Evolutionary conservation across 2,888 invertebrate species (phyloP).

Genomic region (Colletes collaris): DNA sequence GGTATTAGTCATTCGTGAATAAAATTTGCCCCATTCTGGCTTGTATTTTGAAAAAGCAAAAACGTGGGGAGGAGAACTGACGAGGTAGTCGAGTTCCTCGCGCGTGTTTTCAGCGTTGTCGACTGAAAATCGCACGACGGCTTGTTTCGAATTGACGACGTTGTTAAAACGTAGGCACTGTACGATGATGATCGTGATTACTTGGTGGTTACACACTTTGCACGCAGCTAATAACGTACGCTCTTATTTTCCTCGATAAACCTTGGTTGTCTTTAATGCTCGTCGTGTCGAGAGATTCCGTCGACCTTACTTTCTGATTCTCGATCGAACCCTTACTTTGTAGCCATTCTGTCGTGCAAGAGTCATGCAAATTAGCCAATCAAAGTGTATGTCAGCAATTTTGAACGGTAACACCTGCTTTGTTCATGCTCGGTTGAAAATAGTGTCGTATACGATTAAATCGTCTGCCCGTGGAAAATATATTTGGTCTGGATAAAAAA

Average conservation of each 20-base stretch:
- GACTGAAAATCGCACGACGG: constrained; percentile 9
- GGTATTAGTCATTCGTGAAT: too few species aligned
- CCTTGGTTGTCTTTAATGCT: constrained; percentile 6
- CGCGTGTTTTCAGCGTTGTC: neutral
- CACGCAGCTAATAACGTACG: constrained; percentile 7
- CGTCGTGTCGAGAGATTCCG: neutral
- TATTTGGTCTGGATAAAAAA: too few species aligned
- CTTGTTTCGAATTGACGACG: constrained; percentile 8
- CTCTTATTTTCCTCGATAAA: constrained; percentile 13
- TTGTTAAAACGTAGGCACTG: constrained; percentile 19
- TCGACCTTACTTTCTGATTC: constrained; percentile 7
- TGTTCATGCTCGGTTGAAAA: neutral
- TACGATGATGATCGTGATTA: constrained; percentile 5
- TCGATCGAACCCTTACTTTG: constrained; percentile 10
- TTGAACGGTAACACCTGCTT: neutral
- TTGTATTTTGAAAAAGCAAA: neutral
- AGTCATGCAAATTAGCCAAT: constrained; percentile 15
- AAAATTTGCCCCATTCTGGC: too few species aligned
- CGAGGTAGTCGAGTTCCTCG: neutral
- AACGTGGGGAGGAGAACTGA: neutral
- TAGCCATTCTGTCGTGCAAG: neutral
- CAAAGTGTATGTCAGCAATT: neutral
- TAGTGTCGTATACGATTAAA: neutral
- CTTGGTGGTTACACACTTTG: constrained; percentile 10
- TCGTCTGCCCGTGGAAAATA: neutral